Evolutionary conservation across 2,888 invertebrate species (phyloP).

Genomic region (Phyllotreta cruciferae): DNA sequence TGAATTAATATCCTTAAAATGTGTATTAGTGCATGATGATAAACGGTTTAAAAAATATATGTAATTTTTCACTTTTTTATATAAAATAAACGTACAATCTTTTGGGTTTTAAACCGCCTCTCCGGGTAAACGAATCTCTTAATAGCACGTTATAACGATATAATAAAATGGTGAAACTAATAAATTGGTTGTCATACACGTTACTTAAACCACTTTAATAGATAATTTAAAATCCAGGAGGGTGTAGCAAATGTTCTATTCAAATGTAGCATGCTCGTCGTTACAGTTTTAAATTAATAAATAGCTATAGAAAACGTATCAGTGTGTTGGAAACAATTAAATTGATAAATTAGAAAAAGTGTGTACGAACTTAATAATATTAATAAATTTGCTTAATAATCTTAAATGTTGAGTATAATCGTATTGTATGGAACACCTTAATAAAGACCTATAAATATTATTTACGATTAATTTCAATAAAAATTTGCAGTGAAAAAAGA

Average conservation of each 20-base stretch:
- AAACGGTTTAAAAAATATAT: background rate
- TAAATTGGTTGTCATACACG: background rate
- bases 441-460: no score
- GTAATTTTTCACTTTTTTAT: constrained; percentile 11
- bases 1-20: no score
- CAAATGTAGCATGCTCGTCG: background rate
- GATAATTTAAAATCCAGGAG: constrained; percentile 12
- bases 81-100: constrained; percentile 2
- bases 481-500: no score
- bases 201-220: no score
- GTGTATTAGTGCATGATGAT: background rate
- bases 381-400: no score
- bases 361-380: no score
- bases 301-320: background rate
- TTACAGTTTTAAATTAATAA: background rate
- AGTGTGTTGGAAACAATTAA: no score
- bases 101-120: constrained; percentile 13
- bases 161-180: background rate
- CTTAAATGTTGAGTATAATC: no score
- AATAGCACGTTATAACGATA: background rate
- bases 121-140: background rate
- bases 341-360: no score
- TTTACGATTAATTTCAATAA: no score
- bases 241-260: constrained; percentile 10
- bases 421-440: no score